Evolutionary conservation across 2,888 invertebrate species (phyloP), one percentile per base, ranked within the genome.

Genomic region (Empis livida): DNA sequence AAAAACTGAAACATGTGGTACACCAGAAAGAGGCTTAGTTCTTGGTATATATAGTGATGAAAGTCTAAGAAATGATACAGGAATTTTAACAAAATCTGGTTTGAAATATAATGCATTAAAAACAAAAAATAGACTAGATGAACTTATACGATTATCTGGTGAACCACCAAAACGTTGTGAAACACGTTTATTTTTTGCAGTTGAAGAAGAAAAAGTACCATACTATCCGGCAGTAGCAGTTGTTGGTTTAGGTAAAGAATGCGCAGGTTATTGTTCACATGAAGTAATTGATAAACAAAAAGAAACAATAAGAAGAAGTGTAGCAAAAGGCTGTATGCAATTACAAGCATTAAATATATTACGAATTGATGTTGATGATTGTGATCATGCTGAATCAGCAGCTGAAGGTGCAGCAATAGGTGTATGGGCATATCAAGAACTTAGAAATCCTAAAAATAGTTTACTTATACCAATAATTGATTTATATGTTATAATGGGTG

Each of bases 371-470:
- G 72, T 89, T 0, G 89, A 90, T 61, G 80, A 82, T 16, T 84
- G 87, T 59, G 67, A 65, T 0, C 84, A 82, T 10, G 79, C 86
- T 0, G 83, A 84, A 62, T 84, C 85, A 3, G 79, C 87, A 2
- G 87, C 87, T 0, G 89, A 89, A 65, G 89, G 87, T 2, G 79
- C 83, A 1, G 70, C 73, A 3, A 70, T 90, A 14, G 78, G 78
- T 1, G 67, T 79, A 10, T 86, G 81, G 79, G 65, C 74, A 3
- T 89, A 83, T 61, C 80, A 81, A 61, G 82, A 64, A 10, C 49
- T 61, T 35, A 58, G 59, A 6, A 58, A 63, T 20, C 55, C 59
- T 10, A 61, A 61, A 13, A 51, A 52, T 0, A 61, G 62, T 5
- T 53, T 60, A n/a, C 53, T 56, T 1, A 54, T 60, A 0, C 62